These are phyloP conservation scores for Alcedo atthis DNA, from an alignment of 2,797 vertebrate genomes.

Conservation along the genomic window DNA sequence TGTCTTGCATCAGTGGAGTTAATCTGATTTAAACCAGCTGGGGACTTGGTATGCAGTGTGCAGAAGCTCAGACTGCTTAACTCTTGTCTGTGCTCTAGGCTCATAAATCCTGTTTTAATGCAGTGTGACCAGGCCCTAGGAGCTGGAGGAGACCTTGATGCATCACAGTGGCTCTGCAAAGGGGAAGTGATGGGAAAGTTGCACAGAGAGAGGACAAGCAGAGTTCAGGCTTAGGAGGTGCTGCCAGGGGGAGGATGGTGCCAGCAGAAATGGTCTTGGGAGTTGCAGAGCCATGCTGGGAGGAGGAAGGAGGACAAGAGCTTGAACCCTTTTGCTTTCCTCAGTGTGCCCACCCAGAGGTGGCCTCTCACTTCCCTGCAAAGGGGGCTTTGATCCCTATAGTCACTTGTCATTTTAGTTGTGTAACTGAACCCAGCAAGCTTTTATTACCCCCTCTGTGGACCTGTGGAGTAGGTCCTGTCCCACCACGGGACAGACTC, in stretches of 20 bases:
- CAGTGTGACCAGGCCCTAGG: neutral
- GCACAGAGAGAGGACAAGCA: neutral
- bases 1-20: slow-evolving; percentile 56
- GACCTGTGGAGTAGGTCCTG: neutral
- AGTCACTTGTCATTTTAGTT: neutral
- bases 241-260: neutral
- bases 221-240: neutral
- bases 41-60: slow-evolving; percentile 43
- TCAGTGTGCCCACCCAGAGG: neutral
- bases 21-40: slow-evolving; percentile 66
- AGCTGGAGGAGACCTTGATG: neutral
- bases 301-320: neutral
- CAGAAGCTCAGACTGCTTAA: slow-evolving; percentile 46
- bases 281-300: neutral
- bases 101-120: slow-evolving; percentile 42
- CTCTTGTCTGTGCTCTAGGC: slow-evolving; percentile 23
- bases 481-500: neutral
- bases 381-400: neutral
- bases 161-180: neutral
- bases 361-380: neutral
- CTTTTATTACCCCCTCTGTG: neutral
- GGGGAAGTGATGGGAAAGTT: neutral
- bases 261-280: neutral
- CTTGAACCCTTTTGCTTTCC: neutral
- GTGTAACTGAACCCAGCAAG: neutral